Base-by-base conservation (phyloP, 2,113 vertebrate genomes). In the Limnothrissa miodon region DNA sequence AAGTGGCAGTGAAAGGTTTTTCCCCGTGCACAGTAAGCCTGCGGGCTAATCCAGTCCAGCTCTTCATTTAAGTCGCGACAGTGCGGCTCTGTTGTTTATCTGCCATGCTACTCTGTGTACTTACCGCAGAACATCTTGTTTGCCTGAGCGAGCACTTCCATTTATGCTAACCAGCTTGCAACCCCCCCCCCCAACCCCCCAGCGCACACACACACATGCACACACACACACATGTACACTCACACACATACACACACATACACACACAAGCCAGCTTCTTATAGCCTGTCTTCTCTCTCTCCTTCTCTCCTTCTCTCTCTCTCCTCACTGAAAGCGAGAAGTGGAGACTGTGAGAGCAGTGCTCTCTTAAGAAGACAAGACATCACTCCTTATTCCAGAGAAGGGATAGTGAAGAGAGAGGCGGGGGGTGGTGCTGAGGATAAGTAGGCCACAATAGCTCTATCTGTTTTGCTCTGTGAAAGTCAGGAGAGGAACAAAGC, bases 371-470 rank as follows among this genome's bases (percentile, higher is more conserved):
- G 91, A 91, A 87, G 90, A 93, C 90, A 92, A 89, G 91, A 84
- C 89, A 92, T 92, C 88, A 89, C 88, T 90, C 85, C 89, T 92
- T 92, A 93, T 93, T 92, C 91, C 87, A 86, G 86, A 88, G 15
- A 59, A 86, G 81, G 85, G 85, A 88, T 89, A 87, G 86, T 81
- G 85, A 86, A 83, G 80, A 70, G 62, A 4, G 66, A 13, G 29
- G 66, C 0, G 29, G 25, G 13, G 25, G 29, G 56, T 53, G n/a
- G 53, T 74, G 53, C 51, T 53, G 39, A 78, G 66, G 90, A 89
- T 87, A 92, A 93, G 87, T 92, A 90, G 88, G 91, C 86, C 93
- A 90, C 19, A 66, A 83, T 78, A 85, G 86, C 88, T 88, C 91
- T 90, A 91, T 92, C 87, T 89, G 88, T 88, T 91, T 91, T 87